These are phyloP conservation scores for Aproaerema taeniolella DNA, from an alignment of 2,888 invertebrate species.

Conservation along the genomic window DNA sequence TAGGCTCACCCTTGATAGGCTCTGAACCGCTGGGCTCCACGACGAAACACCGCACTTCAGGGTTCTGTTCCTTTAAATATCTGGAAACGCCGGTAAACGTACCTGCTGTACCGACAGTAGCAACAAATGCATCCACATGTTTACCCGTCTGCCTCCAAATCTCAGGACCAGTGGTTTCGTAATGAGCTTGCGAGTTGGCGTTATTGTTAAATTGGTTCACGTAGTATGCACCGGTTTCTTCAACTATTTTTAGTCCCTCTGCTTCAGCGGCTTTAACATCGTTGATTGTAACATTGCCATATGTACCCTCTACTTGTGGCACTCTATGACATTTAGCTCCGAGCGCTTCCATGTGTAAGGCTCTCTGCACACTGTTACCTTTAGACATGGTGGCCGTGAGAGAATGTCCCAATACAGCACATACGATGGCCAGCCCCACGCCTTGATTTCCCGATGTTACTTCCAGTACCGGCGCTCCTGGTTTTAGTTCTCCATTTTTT, in stretches of 20 bases:
- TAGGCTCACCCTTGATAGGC: constrained; percentile 53
- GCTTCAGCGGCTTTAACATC: constrained; percentile 58
- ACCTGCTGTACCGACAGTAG: constrained; percentile 62
- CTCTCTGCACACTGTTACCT: constrained; percentile 63
- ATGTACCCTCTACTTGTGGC: constrained; percentile 64
- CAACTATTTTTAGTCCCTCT: constrained; percentile 44
- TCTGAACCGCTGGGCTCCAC: constrained; percentile 63
- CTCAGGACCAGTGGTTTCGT: constrained; percentile 62
- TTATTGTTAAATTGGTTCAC: constrained; percentile 62
- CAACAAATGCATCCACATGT: constrained; percentile 58
- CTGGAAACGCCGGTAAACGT: constrained; percentile 57
- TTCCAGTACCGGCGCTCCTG: constrained; percentile 54
- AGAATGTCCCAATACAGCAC: constrained; percentile 60
- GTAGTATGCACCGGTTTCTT: constrained; percentile 52
- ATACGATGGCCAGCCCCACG: constrained; percentile 64
- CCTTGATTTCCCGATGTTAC: constrained; percentile 67
- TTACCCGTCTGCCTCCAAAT: constrained; percentile 68
- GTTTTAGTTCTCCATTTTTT: constrained; percentile 45
- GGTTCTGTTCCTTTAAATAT: constrained; percentile 59
- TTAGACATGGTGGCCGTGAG: constrained; percentile 63
- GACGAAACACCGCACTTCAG: constrained; percentile 48
- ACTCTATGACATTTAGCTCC: constrained; percentile 60
- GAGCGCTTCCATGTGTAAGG: constrained; percentile 67
- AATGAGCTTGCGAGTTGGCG: constrained; percentile 52
- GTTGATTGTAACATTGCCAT: constrained; percentile 59